Base-by-base conservation (phyloP, 2,797 vertebrate genomes). In the Macroramphosus scolopax region DNA sequence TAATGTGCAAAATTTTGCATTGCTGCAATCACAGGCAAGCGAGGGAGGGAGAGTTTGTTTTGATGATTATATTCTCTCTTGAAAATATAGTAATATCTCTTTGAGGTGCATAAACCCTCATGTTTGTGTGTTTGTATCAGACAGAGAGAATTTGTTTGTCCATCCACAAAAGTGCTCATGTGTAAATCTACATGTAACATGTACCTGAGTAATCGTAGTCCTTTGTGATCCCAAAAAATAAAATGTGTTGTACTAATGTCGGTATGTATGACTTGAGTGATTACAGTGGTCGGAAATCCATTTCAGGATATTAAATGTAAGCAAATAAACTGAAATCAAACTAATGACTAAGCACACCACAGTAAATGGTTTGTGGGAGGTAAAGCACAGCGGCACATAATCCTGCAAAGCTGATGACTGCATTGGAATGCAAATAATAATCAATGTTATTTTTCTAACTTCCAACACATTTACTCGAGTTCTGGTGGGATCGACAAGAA, bases 1-100 rank as follows among this genome's bases (percentile, higher is more conserved):
- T 84, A 71, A 83, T 64, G 49, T 75, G 71, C 78, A 75, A 83
- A 82, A 57, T 39, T 47, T 77, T 86, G 75, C 70, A 83, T 84
- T 72, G 51, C 64, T 61, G 45, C 29, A 38, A 57, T 72, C 66
- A 45, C 60, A 49, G 68, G 34, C 63, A 24, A 29, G 38, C 51
- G 44, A 62, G 37, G 30, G 47, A 36, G 54, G 39, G 58, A 51
- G 63, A 47, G 42, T 46, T 74, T 72, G 72, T 81, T 80, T 63
- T 68, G 66, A 77, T 82, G 59, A 85, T 81, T 82, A 78, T 78
- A 77, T 81, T 80, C 68, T 68, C 54, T 70, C 52, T 76, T 68
- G 59, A 63, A 72, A 67, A 63, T 66, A 75, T 59, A 73, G 68
- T 79, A 78, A 65, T 72, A 66, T 73, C 51, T 64, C 45, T 60